Evolutionary conservation across 1,140 invertebrate genomes (phyloP).

Genomic region (Leucophenga varia): DNA sequence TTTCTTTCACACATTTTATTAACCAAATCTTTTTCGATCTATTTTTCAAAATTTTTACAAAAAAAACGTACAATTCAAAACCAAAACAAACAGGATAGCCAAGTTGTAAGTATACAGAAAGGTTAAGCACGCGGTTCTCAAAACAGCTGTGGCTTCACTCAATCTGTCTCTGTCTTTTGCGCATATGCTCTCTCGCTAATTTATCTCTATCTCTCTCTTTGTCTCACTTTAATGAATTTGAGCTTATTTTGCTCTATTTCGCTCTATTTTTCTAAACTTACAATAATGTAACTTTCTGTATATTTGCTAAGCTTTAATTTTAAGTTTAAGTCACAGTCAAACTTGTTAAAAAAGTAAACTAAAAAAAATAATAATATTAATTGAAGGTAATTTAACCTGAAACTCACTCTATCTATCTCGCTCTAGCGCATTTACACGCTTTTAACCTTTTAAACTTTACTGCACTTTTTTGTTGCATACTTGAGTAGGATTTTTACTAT

Average conservation of each 20-base stretch:
- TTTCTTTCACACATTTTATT: constrained; percentile 38
- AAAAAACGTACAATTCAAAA: constrained; percentile 14
- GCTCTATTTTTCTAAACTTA: constrained; percentile 14
- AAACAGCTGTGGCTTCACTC: constrained; percentile 17
- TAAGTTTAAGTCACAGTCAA: no score
- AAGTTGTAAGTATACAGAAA: constrained; percentile 52
- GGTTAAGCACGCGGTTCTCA: constrained; percentile 5
- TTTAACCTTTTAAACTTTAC: no score
- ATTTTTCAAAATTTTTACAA: constrained; percentile 39
- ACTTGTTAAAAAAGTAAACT: no score
- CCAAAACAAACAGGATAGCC: constrained; percentile 45
- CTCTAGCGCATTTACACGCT: no score
- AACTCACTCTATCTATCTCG: no score
- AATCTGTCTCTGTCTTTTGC: constrained; percentile 16
- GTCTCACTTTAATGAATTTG: no score
- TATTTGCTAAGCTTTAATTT: constrained; percentile 13
- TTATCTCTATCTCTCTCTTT: constrained; percentile 18
- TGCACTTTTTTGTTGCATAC: no score
- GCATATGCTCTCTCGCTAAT: background rate
- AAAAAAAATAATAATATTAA: no score
- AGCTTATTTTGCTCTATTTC: constrained; percentile 16
- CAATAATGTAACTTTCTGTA: constrained; percentile 12
- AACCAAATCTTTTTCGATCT: constrained; percentile 46
- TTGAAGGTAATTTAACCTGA: no score
- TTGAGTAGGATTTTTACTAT: no score